Base-by-base conservation (phyloP, 1,140 invertebrate species). In the Heliconius eleuchia region DNA sequence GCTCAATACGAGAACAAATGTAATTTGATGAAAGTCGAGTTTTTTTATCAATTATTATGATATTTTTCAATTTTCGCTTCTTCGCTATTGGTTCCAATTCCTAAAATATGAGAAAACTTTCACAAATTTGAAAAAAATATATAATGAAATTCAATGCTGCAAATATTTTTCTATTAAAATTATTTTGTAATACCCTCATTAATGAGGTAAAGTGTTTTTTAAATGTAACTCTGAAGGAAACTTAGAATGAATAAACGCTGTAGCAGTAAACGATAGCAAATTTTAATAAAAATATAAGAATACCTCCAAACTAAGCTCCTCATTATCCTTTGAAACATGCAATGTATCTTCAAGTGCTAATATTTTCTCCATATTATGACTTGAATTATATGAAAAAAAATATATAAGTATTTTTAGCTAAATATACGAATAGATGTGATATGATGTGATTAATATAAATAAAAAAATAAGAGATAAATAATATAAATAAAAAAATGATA, bases 1-100 rank as follows among this genome's bases (percentile, higher is more conserved):
- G 87, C 9, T 78, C 82, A n/a, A 90, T 86, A 30, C 90, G 84
- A 0, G 83, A 73, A 2, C 83, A 81, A 7, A 92, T 74, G 9
- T 83, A 83, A 23, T 85, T 81, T 1, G 81, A 39, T 16, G 39
- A 73, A 1, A 93, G 76, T 76, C 86, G 86, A 0, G 57, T 91
- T 46, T 81, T 87, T 75, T 90, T 91, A 74, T 93, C 91, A 1
- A 92, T 83, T 18, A 89, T 90, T n/a, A 90, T 72, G 73, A 83
- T 87, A 42, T 83, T 83, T 42, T 73, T 82, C 7, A 82, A n/a
- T 18, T 85, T 86, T 6, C 87, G 87, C 4, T 80, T 84, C 76
- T 86, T 50, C 74, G 84, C 8, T 79, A 85, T 66, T 80, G 80
- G 13, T 84, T 91, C 87, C 34, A 92, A 50, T 78, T 91, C 90